phyloP scores from a whole-genome alignment of 1,140 invertebrate species.

The Bacillus rossius region DNA sequence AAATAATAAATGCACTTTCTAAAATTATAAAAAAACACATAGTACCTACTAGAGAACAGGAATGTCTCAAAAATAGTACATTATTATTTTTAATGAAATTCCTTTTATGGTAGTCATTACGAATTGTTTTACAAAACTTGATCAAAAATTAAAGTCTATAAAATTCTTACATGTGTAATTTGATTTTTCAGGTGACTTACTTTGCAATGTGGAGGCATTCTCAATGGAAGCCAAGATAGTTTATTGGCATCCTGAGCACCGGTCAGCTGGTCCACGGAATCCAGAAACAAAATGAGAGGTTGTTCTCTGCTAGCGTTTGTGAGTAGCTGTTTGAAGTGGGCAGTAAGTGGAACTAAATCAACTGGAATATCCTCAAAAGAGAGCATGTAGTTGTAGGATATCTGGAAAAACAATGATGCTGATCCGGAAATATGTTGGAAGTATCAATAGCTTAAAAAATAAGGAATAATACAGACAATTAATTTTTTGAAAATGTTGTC shows the following conservation, averaged over 20 bases:
- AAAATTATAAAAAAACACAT: too few species aligned
- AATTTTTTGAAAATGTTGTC: too few species aligned
- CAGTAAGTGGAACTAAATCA: conserved; percentile 91
- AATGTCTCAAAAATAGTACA: too few species aligned
- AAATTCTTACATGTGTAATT: too few species aligned
- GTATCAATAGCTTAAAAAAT: not conserved
- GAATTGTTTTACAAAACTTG: too few species aligned
- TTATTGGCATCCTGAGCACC: conserved; percentile 91
- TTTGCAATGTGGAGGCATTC: conserved; percentile 86
- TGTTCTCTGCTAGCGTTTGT: conserved; percentile 74
- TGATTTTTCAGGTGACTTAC: conserved; percentile 42
- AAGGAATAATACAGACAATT: not conserved
- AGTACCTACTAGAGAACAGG: too few species aligned
- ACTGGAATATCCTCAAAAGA: conserved; percentile 92
- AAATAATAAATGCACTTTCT: too few species aligned
- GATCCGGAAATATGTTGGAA: not conserved
- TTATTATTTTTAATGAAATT: too few species aligned
- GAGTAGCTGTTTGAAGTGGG: conserved; percentile 91
- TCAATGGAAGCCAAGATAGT: conserved; percentile 92
- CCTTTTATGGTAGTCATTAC: too few species aligned
- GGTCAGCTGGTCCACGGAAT: conserved; percentile 94
- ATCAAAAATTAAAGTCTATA: too few species aligned
- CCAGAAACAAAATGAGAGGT: conserved; percentile 81
- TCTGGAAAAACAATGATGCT: conserved; percentile 60
- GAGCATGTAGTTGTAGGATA: conserved; percentile 91